Base-by-base conservation (phyloP, 2,888 invertebrate genomes). In the Julus scanicus region DNA sequence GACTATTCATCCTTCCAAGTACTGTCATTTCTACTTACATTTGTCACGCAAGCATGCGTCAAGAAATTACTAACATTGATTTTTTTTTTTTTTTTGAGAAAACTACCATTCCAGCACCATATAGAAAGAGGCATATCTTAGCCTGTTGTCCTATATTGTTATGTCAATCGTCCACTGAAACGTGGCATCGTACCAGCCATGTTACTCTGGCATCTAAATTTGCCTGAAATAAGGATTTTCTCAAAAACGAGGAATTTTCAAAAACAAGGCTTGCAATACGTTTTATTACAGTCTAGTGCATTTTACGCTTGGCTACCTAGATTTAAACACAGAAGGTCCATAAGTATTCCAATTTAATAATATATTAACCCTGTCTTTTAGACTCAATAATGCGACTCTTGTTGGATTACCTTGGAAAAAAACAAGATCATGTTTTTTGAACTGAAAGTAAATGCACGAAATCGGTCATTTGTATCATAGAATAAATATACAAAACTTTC, bases 1-100 rank as follows among this genome's bases (percentile, higher is more conserved):
- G 80, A 37, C 80, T 11, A 80, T 80, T 80, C 80, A 80, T 80
- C 37, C 37, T 29, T 80, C 37, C 80, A 80, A 37, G 11, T 80
- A 39, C 80, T 80, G 80, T 80, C 80, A 80, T 80, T 80, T 80
- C 80, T 37, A 80, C 9, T 80, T 29, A 29, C 37, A 80, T 37
- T 37, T 80, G 80, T 80, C 80, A 80, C 80, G 80, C 80, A 80
- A 80, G 80, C 80, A 37, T 80, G 80, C 80, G 37, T 80, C 37
- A 80, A 80, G 80, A 80, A 37, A 80, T 80, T 37, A 37, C 37
- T 80, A 29, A 80, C 80, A 80, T 80, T 80, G 80, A 80, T 80
- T 80, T 80, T 80, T 80, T 80, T 80, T 29, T 39, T 80, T 80
- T 80, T 80, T 80, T 80, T 80, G 9, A 20, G 37, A 80, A 37